Conservation (phyloP, 2,888 invertebrate genomes). For the Pycnomerus fuliginosus region DNA sequence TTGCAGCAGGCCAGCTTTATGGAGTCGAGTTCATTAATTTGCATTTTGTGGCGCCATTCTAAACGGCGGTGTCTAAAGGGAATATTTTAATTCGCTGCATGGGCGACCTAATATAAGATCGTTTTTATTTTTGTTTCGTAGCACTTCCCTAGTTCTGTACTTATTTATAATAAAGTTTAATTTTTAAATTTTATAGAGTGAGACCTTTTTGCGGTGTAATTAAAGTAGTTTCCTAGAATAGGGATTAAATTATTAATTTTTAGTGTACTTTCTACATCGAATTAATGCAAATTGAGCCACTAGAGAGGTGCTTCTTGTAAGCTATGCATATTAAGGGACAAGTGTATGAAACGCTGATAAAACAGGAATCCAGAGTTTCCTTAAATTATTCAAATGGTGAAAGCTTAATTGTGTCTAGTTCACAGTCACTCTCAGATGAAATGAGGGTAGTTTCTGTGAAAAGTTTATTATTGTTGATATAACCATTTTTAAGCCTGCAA, state of each 20-base stretch:
- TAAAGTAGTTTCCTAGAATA: slow-evolving; percentile 1
- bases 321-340: slow-evolving; percentile 31
- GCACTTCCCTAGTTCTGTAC: no score
- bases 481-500: not conserved
- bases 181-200: no score
- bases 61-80: slow-evolving; percentile 9
- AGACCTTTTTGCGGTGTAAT: no score
- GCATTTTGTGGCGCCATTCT: slow-evolving; percentile 15
- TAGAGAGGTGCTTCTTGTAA: slow-evolving; percentile 22
- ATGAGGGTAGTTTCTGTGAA: slow-evolving; percentile 12
- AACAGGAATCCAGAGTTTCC: slow-evolving; percentile 20
- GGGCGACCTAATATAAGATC: no score
- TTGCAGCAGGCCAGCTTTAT: slow-evolving; percentile 12
- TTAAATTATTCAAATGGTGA: slow-evolving; percentile 24
- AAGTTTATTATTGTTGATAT: slow-evolving; percentile 8
- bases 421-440: slow-evolving; percentile 2
- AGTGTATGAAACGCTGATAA: slow-evolving; percentile 27
- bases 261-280: slow-evolving; percentile 16
- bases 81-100: slow-evolving; percentile 8
- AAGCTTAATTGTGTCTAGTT: slow-evolving; percentile 26
- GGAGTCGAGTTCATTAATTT: slow-evolving; percentile 17
- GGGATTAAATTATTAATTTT: slow-evolving; percentile 23
- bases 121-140: no score
- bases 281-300: slow-evolving; percentile 23
- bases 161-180: no score